These are phyloP conservation scores for Epsilonema sp. DNA, from an alignment of 2,888 invertebrate genomes.

Conservation along the genomic window DNA sequence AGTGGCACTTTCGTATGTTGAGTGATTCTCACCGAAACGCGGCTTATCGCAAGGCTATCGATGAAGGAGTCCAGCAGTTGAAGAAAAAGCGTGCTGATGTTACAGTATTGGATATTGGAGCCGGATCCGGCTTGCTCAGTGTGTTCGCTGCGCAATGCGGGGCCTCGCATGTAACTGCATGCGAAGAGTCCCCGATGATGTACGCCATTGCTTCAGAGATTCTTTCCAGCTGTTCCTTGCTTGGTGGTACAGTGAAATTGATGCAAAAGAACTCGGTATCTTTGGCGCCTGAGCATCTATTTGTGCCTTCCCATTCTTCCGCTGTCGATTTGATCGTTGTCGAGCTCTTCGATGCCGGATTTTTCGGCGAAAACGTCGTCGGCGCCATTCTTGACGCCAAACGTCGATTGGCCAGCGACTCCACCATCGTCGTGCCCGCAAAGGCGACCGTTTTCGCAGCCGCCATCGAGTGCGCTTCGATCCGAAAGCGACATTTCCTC, in stretches of 20 bases:
- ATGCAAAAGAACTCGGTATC: background rate
- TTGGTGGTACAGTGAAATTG: background rate
- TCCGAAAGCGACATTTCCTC: background rate
- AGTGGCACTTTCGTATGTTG: slow-evolving; percentile 65
- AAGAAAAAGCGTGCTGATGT: slow-evolving; percentile 22
- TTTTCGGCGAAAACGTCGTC: slow-evolving; percentile 54
- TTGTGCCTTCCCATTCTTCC: background rate
- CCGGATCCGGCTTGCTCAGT: slow-evolving; percentile 53
- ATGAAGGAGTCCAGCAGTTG: slow-evolving; percentile 39
- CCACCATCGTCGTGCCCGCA: background rate
- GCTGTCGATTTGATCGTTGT: slow-evolving; percentile 47
- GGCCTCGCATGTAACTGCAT: slow-evolving; percentile 42
- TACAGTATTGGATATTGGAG: slow-evolving; percentile 50
- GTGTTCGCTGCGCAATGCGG: slow-evolving; percentile 43
- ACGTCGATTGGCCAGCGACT: background rate
- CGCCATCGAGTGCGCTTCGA: background rate
- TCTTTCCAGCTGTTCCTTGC: slow-evolving; percentile 24
- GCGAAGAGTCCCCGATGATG: slow-evolving; percentile 48
- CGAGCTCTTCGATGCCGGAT: slow-evolving; percentile 56
- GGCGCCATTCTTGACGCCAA: slow-evolving; percentile 36
- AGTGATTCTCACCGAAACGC: slow-evolving; percentile 51
- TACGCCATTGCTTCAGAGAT: slow-evolving; percentile 42
- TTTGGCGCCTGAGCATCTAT: background rate
- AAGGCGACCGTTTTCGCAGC: background rate
- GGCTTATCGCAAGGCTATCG: slow-evolving; percentile 44